Evolutionary conservation across 2,888 invertebrate genomes (phyloP).

Genomic region (Toxonevra muliebris): DNA sequence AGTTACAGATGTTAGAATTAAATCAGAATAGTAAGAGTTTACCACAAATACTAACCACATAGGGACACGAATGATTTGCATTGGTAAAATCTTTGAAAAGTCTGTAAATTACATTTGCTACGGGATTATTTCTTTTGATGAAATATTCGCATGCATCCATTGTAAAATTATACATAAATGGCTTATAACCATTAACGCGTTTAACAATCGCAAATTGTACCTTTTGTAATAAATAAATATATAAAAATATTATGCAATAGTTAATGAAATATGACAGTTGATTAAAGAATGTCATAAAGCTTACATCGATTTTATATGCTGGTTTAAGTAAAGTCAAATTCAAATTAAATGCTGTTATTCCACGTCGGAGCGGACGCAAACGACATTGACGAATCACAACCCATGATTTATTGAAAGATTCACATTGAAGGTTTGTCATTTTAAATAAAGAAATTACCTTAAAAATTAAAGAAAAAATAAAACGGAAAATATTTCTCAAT

Average conservation of each 20-base stretch:
- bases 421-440: conserved; percentile 12
- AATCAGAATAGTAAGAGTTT: background rate
- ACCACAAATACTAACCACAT: background rate
- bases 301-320: background rate
- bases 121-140: conserved; percentile 9
- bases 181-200: conserved; percentile 18
- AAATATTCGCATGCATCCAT: conserved; percentile 2
- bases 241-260: no score
- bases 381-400: conserved; percentile 13
- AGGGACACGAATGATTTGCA: conserved; percentile 24
- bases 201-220: no score
- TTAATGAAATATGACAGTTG: no score
- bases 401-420: conserved; percentile 17
- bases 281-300: no score
- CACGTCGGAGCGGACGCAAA: conserved; percentile 9
- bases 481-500: no score
- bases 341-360: background rate
- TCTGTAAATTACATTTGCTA: conserved; percentile 4
- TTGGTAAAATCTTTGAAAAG: conserved; percentile 11
- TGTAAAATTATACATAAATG: conserved; percentile 12
- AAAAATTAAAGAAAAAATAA: no score
- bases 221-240: no score
- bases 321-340: background rate
- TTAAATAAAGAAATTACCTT: background rate
- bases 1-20: no score